phyloP scores from a whole-genome alignment of 1,140 invertebrate species.

The Drosophila ogumai region DNA sequence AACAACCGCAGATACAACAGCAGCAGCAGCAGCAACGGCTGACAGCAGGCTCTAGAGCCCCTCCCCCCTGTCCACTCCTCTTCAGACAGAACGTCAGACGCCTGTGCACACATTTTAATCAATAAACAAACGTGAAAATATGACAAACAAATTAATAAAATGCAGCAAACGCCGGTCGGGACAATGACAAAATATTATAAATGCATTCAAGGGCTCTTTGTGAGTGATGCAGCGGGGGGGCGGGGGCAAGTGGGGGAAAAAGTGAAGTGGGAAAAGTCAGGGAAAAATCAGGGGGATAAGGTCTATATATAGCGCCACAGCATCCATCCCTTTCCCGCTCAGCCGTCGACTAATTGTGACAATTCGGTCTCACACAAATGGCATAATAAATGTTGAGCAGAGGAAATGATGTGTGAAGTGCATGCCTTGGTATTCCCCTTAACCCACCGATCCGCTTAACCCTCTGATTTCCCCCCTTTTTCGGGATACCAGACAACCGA shows the following conservation, averaged over 20 bases:
- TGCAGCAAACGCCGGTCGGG: conserved; percentile 57
- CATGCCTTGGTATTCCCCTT: conserved; percentile 27
- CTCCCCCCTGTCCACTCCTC: not conserved
- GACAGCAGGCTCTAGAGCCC: conserved; percentile 39
- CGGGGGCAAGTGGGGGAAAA: not conserved
- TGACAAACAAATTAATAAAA: conserved; percentile 84
- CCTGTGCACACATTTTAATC: conserved; percentile 75
- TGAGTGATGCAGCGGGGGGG: conserved; percentile 21
- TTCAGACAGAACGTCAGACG: conserved; percentile 4
- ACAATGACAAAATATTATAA: conserved; percentile 80
- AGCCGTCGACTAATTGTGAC: conserved; percentile 66
- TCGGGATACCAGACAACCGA: conserved; percentile 10
- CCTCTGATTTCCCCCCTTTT: conserved; percentile 1
- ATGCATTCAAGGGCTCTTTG: conserved; percentile 51
- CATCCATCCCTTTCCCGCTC: conserved; percentile 9
- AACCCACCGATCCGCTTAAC: not conserved
- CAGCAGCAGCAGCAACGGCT: conserved; percentile 39
- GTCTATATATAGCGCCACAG: conserved; percentile 63
- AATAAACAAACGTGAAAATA: conserved; percentile 82
- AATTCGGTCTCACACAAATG: conserved; percentile 74
- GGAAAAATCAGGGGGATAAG: conserved; percentile 22
- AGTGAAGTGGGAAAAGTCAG: conserved; percentile 12
- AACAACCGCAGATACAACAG: conserved; percentile 56
- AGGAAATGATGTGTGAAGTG: conserved; percentile 74
- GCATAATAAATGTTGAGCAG: conserved; percentile 75